Percentiles rank a stretch among this genome's conserved stretches.
Conservation (phyloP, 1,140 invertebrate species). For the Drosophila sechellia region DNA sequence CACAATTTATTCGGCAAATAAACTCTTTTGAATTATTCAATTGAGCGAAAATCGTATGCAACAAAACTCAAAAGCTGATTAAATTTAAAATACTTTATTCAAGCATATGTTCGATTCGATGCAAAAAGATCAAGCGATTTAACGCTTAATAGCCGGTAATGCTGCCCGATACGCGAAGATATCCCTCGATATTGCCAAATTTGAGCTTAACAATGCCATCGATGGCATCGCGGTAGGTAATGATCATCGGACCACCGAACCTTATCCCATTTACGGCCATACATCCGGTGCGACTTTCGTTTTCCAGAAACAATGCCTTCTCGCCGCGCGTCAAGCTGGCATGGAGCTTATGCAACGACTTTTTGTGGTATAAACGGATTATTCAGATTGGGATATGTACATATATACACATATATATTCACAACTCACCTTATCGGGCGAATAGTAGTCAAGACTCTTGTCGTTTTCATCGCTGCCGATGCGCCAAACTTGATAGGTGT, state of each 20-base stretch:
- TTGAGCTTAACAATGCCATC: constrained; percentile 28
- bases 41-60: too few relatives aligned
- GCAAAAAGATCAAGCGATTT: constrained; percentile 6
- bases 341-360: constrained; percentile 36
- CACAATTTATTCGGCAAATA: too few relatives aligned
- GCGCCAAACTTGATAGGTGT: constrained; percentile 46
- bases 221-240: constrained; percentile 36
- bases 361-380: too few relatives aligned
- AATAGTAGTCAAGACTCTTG: constrained; percentile 21
- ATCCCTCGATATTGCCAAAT: constrained; percentile 33
- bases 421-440: constrained; percentile 32
- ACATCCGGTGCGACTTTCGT: constrained; percentile 38
- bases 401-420: too few relatives aligned
- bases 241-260: constrained; percentile 32
- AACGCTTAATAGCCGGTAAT: constrained; percentile 10
- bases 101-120: neutral
- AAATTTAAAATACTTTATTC: neutral
- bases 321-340: constrained; percentile 42
- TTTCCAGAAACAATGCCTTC: constrained; percentile 34
- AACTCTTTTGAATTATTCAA: too few relatives aligned
- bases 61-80: too few relatives aligned
- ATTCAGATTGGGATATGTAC: too few relatives aligned
- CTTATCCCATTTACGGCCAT: constrained; percentile 26
- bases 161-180: constrained; percentile 32
- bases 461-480: constrained; percentile 41